phyloP scores from a whole-genome alignment of 23 tunicate species.

The Clavelina lepadiformis region DNA sequence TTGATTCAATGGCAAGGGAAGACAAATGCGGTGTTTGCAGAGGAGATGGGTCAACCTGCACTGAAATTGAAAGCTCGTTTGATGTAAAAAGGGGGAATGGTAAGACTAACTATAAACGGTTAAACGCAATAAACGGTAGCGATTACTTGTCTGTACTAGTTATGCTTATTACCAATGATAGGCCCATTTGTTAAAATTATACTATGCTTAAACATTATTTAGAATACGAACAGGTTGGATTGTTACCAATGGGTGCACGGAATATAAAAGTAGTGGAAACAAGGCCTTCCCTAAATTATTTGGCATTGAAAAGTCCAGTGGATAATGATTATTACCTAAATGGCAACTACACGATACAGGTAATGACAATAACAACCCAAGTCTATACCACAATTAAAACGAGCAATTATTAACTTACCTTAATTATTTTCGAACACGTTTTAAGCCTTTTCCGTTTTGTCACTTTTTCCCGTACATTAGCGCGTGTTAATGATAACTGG shows the following conservation, averaged over 20 bases:
- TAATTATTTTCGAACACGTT: too few relatives aligned
- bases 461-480: too few relatives aligned
- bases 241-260: constrained; percentile 59
- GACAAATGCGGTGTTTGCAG: constrained; percentile 77
- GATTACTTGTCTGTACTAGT: neutral
- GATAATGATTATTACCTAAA: constrained; percentile 54
- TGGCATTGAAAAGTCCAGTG: constrained; percentile 41
- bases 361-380: too few relatives aligned
- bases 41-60: constrained; percentile 69
- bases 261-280: constrained; percentile 35
- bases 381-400: too few relatives aligned
- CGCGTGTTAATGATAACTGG: too few relatives aligned
- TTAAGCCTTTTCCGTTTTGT: too few relatives aligned
- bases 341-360: constrained; percentile 78
- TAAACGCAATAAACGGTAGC: neutral
- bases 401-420: too few relatives aligned
- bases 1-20: constrained; percentile 56
- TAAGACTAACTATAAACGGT: constrained; percentile 9
- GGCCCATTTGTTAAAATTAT: too few relatives aligned
- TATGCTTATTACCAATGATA: neutral
- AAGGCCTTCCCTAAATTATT: constrained; percentile 45
- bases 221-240: constrained; percentile 56
- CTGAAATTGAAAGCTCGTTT: constrained; percentile 38
- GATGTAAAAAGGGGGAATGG: constrained; percentile 51
- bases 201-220: too few relatives aligned